Evolutionary conservation across 2,797 vertebrate species (phyloP).

Genomic region (Megalops cyprinoides): DNA sequence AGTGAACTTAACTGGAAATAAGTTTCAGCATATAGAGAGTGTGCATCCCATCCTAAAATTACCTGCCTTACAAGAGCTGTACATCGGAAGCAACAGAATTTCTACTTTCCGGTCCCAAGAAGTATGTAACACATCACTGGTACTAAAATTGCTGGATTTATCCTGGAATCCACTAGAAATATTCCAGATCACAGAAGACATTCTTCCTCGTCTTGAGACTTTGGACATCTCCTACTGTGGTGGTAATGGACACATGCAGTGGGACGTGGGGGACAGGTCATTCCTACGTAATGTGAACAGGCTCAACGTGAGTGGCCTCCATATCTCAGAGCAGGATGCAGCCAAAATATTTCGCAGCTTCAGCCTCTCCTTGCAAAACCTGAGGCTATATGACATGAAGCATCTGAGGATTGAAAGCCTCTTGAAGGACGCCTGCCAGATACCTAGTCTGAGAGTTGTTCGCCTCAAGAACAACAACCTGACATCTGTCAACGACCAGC

Average conservation of each 20-base stretch:
- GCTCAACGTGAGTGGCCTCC: slow-evolving; percentile 60
- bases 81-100: slow-evolving; percentile 46
- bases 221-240: slow-evolving; percentile 47
- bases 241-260: slow-evolving; percentile 36
- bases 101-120: slow-evolving; percentile 56
- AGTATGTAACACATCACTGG: slow-evolving; percentile 58
- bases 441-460: slow-evolving; percentile 61
- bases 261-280: slow-evolving; percentile 50
- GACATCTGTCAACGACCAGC: slow-evolving; percentile 11
- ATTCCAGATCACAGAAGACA: slow-evolving; percentile 56
- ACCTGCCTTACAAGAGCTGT: slow-evolving; percentile 50
- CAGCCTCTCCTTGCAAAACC: slow-evolving; percentile 54
- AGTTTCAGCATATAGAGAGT: slow-evolving; percentile 36
- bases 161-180: slow-evolving; percentile 56
- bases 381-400: slow-evolving; percentile 62
- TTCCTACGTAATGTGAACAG: slow-evolving; percentile 58
- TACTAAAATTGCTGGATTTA: slow-evolving; percentile 55
- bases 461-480: slow-evolving; percentile 60
- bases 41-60: slow-evolving; percentile 52
- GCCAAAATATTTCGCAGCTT: slow-evolving; percentile 52
- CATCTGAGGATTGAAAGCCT: slow-evolving; percentile 41
- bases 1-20: slow-evolving; percentile 64
- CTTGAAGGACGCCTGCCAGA: slow-evolving; percentile 64
- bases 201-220: slow-evolving; percentile 60
- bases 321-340: slow-evolving; percentile 43